These are phyloP conservation scores for Numida meleagris DNA, from an alignment of 2,113 vertebrate species.

Conservation along the genomic window DNA sequence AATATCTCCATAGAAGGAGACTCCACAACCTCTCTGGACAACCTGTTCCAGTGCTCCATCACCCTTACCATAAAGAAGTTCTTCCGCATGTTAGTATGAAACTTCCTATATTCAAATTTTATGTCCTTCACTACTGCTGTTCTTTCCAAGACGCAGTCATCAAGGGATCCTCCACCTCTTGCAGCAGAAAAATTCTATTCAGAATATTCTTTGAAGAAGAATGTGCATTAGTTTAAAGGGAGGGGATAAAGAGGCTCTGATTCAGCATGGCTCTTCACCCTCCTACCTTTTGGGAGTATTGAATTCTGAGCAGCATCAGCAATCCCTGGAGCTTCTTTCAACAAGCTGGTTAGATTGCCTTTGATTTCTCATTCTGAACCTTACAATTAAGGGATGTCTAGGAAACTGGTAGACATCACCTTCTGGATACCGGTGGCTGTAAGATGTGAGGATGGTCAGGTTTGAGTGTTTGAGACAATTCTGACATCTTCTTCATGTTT, in stretches of 20 bases:
- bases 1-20: too few species aligned
- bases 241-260: not conserved
- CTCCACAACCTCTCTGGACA: too few species aligned
- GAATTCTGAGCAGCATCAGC: not conserved
- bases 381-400: not conserved
- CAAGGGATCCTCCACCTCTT: not conserved
- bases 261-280: not conserved
- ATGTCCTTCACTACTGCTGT: not conserved
- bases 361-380: not conserved
- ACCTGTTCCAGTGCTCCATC: too few species aligned
- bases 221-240: not conserved
- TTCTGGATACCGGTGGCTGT: not conserved
- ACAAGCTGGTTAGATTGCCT: not conserved
- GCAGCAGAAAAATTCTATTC: not conserved
- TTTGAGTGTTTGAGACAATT: not conserved
- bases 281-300: not conserved
- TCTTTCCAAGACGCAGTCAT: not conserved
- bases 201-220: accelerated
- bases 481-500: not conserved
- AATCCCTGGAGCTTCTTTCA: not conserved
- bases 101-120: too few species aligned
- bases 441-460: not conserved
- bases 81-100: too few species aligned
- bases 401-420: not conserved
- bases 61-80: too few species aligned